phyloP scores from a whole-genome alignment of 1,140 invertebrate species.

The Pentalonia nigronervosa region DNA sequence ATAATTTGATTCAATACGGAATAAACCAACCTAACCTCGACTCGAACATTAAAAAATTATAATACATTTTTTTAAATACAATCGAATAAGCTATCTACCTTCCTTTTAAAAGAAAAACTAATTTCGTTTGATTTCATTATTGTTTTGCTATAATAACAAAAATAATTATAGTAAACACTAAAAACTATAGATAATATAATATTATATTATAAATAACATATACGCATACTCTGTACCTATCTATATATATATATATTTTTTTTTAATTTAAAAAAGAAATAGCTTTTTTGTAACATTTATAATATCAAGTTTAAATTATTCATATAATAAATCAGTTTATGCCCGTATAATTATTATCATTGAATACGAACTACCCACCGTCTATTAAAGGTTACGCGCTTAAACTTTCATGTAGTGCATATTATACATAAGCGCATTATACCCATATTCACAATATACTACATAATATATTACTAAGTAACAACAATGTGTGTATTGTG shows the following conservation, averaged over 20 bases:
- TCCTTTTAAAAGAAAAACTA: background rate
- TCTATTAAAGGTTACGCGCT: background rate
- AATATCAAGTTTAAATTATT: background rate
- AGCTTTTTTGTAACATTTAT: background rate
- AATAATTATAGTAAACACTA: background rate
- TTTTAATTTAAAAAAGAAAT: background rate
- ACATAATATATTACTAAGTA: background rate
- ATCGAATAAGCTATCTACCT: background rate
- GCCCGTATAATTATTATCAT: background rate
- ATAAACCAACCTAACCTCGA: background rate
- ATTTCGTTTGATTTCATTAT: background rate
- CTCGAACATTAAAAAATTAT: background rate
- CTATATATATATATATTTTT: too few relatives aligned
- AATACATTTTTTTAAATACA: background rate
- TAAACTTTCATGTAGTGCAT: background rate
- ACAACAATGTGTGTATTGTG: background rate
- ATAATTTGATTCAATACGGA: background rate
- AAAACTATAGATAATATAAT: too few relatives aligned
- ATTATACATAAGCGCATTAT: background rate
- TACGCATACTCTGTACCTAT: background rate
- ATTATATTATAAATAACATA: background rate
- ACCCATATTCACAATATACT: background rate
- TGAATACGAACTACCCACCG: slow-evolving; percentile 12
- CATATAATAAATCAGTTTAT: background rate
- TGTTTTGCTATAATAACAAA: background rate